Evolutionary conservation across 2,797 vertebrate species (phyloP), one percentile per base, ranked within the genome.

Genomic region (Podarcis siculus): DNA sequence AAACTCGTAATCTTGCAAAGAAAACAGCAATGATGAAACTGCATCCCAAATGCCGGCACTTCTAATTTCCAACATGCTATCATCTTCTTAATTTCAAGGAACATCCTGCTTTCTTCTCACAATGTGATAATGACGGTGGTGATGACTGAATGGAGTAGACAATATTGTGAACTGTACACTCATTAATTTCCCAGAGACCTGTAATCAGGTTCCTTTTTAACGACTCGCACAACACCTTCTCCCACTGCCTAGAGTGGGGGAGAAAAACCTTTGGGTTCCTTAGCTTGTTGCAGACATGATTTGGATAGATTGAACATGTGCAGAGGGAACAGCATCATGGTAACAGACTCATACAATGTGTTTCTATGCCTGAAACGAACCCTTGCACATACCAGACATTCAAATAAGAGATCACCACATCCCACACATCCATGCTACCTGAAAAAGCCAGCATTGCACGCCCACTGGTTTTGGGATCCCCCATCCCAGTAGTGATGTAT

Each of bases 1-100:
- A 66, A 67, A 76, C 45, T 88, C 80, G 61, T 86, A 80, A 83
- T 75, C n/a, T 92, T 39, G 72, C 45, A 66, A 64, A 90, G 83
- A 79, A 92, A 85, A 83, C 42, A 76, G 35, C n/a, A 66, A 5
- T 35, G 39, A 78, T 12, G 23, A 72, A 80, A 92, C 25, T 69
- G 5, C 23, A 87, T 55, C 88, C 45, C 71, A 83, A 30, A 93
- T 91, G 87, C 4, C 0, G 2, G 79, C 10, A n/a, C 77, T 32
- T 93, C 83, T 86, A 42, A 82, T 92, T 89, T 73, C 72, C 0
- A 0, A 75, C 1, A 86, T 77, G 27, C 85, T 79, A 84, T 64
- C 49, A 61, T 0, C 69, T 75, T 37, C 45, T 82, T 83, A 42
- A 79, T 64, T 84, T 87, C 76, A 55, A 66, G 61, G 27, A 77